Conservation (phyloP, 2,888 invertebrate species). For the Xylota sylvarum region DNA sequence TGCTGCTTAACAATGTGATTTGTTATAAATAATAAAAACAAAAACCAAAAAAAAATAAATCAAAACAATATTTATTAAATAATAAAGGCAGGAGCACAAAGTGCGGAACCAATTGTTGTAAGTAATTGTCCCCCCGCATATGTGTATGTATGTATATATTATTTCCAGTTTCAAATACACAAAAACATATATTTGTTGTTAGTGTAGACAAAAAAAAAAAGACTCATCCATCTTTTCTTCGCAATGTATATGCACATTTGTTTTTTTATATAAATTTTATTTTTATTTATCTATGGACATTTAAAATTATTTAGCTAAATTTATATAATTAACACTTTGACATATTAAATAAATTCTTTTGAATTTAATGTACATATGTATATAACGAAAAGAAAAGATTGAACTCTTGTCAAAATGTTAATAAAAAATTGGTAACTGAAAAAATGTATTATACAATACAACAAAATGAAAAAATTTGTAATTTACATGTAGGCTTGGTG, state of each 20-base stretch:
- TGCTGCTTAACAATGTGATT: conserved; percentile 77
- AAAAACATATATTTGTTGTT: conserved; percentile 25
- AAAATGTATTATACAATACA: not conserved
- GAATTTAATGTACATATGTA: not conserved
- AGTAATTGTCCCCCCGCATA: conserved; percentile 86
- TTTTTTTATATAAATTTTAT: not conserved
- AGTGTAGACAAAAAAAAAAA: not conserved
- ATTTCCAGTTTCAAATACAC: conserved; percentile 45
- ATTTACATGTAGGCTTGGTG: conserved; percentile 20
- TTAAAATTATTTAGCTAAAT: conserved; percentile 6
- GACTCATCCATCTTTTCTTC: not conserved
- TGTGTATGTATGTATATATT: conserved; percentile 51
- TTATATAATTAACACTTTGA: conserved; percentile 4
- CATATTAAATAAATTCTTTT: not conserved
- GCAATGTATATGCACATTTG: conserved; percentile 16
- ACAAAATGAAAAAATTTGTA: not conserved
- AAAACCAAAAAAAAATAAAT: conserved; percentile 71
- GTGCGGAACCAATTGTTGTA: conserved; percentile 98
- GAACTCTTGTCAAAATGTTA: conserved; percentile 9
- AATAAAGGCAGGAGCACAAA: conserved; percentile 91
- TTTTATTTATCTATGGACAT: conserved; percentile 15
- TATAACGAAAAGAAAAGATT: no score
- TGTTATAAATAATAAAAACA: conserved; percentile 77
- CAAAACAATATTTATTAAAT: conserved; percentile 77
- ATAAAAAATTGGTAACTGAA: not conserved